A percentile compares a stretch with the other conserved stretches of the same genome.
Evolutionary conservation across 1,140 invertebrate species (phyloP).

Genomic region (Zaprionus vittiger): DNA sequence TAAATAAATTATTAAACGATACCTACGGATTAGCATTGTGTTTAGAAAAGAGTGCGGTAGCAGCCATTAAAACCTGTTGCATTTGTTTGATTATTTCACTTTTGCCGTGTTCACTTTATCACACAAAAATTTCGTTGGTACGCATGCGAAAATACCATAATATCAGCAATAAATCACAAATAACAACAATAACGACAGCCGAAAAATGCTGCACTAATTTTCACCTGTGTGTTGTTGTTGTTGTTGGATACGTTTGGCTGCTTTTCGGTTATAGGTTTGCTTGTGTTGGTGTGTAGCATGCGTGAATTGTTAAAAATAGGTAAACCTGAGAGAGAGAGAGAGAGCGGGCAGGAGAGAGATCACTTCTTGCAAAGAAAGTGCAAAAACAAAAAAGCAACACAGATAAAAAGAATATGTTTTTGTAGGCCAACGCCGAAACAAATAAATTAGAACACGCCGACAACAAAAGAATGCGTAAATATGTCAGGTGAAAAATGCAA

Average conservation of each 20-base stretch:
- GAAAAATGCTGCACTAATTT: conserved; percentile 71
- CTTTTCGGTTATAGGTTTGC: conserved; percentile 30
- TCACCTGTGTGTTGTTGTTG: conserved; percentile 58
- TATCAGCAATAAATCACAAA: conserved; percentile 41
- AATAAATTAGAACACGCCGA: conserved; percentile 71
- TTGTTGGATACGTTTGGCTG: conserved; percentile 49
- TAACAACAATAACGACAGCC: conserved; percentile 20
- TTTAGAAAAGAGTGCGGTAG: neutral
- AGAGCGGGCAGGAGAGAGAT: conserved; percentile 52
- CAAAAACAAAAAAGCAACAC: conserved; percentile 54
- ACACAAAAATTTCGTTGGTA: conserved; percentile 24
- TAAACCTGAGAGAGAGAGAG: conserved; percentile 38
- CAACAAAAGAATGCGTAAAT: conserved; percentile 40
- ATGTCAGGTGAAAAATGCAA: conserved; percentile 47
- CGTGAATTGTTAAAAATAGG: conserved; percentile 74
- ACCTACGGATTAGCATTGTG: neutral
- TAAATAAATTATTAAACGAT: neutral
- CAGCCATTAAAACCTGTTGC: conserved; percentile 10
- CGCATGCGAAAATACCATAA: conserved; percentile 41
- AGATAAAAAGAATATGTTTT: conserved; percentile 64
- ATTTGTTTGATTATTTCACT: conserved; percentile 20
- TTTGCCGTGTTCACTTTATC: conserved; percentile 26
- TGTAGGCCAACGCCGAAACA: conserved; percentile 61
- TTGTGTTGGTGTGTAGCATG: conserved; percentile 46
- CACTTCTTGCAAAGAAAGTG: conserved; percentile 76